Percentiles rank a stretch among this genome's conserved stretches.
Conservation (phyloP, 2,797 vertebrate species). For the Coendou prehensilis region DNA sequence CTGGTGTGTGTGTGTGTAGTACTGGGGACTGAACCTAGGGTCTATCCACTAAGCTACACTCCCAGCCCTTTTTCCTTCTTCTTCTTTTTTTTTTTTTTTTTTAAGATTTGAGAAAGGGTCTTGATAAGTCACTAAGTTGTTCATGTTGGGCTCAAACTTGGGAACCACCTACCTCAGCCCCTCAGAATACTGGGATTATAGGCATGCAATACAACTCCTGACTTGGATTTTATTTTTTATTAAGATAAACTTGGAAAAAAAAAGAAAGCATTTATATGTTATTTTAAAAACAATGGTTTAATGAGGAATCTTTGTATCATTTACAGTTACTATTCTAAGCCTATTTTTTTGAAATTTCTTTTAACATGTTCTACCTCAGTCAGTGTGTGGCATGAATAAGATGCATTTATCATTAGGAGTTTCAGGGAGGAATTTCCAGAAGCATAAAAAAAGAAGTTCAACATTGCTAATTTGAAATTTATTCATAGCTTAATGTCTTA, state of each 20-base stretch:
- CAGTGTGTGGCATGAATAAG: background rate
- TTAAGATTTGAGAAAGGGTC: no score
- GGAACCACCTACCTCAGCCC: no score
- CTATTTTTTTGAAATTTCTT: background rate
- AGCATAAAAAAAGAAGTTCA: background rate
- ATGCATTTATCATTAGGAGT: background rate
- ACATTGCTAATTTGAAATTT: constrained; percentile 33
- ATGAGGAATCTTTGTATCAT: background rate
- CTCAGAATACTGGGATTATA: no score
- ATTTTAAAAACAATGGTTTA: background rate
- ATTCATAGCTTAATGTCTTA: background rate
- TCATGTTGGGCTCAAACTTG: no score
- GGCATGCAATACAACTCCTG: no score
- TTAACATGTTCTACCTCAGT: background rate
- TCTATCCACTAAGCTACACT: no score
- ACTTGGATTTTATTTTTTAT: background rate
- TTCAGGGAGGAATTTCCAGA: background rate
- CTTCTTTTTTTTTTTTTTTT: no score
- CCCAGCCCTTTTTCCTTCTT: no score
- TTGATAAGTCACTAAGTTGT: no score
- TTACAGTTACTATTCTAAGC: constrained; percentile 25
- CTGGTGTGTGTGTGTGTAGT: no score
- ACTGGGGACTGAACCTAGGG: no score
- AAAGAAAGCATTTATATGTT: background rate
- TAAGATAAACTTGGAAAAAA: background rate